A percentile compares a stretch with the other conserved stretches of the same genome.
phyloP scores from a whole-genome alignment of 2,797 vertebrate genomes.

The Pristis pectinata region DNA sequence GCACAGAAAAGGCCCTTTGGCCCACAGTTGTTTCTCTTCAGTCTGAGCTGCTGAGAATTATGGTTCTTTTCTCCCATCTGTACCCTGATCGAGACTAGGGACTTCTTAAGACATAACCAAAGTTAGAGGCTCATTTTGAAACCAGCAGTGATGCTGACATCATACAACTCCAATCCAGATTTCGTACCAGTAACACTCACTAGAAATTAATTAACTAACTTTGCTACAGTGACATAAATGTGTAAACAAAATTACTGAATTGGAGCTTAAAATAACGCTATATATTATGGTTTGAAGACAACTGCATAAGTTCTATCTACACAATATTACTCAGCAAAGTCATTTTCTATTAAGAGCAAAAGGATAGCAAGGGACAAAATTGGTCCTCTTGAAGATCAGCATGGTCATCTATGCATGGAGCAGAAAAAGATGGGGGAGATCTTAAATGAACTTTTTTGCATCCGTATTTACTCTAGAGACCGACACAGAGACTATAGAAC shows the following conservation, averaged over 20 bases:
- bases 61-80: neutral
- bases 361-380: no score
- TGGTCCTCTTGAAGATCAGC: no score
- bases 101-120: neutral
- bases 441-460: no score
- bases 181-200: neutral
- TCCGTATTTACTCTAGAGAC: no score
- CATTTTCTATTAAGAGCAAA: neutral
- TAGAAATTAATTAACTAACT: neutral
- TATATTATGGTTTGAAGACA: neutral
- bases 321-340: neutral
- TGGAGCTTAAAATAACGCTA: neutral
- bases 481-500: no score
- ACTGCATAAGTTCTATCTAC: neutral
- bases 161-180: neutral
- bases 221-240: neutral
- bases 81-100: neutral
- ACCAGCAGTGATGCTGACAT: neutral
- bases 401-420: no score
- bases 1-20: no score
- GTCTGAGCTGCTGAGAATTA: neutral
- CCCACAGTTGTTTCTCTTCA: neutral
- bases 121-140: neutral
- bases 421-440: no score
- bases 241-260: neutral